Percentiles rank a stretch among this genome's conserved stretches.
phyloP scores from a whole-genome alignment of 2,797 vertebrate species.

The Enteromius mattozi region DNA sequence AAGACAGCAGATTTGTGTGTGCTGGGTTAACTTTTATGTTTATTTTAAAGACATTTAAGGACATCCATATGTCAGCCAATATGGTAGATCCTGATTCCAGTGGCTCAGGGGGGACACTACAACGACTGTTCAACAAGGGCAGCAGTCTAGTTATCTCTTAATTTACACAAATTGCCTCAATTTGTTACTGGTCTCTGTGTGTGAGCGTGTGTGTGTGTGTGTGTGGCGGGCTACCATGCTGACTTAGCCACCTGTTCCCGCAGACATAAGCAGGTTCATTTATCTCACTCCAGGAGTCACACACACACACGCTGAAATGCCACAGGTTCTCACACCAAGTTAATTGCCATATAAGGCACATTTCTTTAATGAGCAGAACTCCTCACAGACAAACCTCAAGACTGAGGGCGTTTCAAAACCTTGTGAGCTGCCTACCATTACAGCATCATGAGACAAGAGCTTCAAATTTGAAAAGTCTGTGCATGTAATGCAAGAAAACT shows the following conservation, averaged over 20 bases:
- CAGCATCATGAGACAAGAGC: not conserved
- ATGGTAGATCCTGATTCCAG: constrained; percentile 25
- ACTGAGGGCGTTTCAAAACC: constrained; percentile 13
- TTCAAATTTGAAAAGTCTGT: not conserved
- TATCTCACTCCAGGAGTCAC: constrained; percentile 78
- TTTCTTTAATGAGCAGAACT: constrained; percentile 26
- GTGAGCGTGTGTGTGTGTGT: constrained; percentile 39
- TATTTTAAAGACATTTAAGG: constrained; percentile 33
- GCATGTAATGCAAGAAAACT: not conserved
- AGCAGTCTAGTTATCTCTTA: constrained; percentile 57
- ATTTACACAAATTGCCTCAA: constrained; percentile 60
- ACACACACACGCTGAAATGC: constrained; percentile 14
- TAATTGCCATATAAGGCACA: constrained; percentile 29
- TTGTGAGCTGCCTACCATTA: constrained; percentile 52
- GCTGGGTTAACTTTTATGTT: not conserved
- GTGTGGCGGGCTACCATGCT: constrained; percentile 73
- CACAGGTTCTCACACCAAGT: constrained; percentile 43
- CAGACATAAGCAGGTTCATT: constrained; percentile 81
- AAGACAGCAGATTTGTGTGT: not conserved
- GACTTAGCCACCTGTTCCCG: constrained; percentile 82
- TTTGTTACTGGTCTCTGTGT: constrained; percentile 50
- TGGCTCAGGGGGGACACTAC: constrained; percentile 50
- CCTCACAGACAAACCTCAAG: constrained; percentile 14
- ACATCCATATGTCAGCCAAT: constrained; percentile 37
- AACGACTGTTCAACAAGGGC: constrained; percentile 53